These are phyloP conservation scores for Chionis minor DNA, from an alignment of 2,113 vertebrate species.

Conservation along the genomic window DNA sequence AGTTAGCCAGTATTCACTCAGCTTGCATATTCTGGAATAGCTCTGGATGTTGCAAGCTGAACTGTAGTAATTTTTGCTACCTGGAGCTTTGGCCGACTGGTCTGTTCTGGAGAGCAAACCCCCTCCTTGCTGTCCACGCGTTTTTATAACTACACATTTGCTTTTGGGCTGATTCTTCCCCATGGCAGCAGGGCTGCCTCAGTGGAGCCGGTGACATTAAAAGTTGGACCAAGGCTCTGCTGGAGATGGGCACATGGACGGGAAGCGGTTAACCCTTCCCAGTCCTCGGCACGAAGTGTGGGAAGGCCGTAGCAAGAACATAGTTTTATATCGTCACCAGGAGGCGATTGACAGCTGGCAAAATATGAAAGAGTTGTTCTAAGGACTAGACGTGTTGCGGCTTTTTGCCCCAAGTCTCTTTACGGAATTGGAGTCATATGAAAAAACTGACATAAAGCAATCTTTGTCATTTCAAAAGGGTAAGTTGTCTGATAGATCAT, in stretches of 20 bases:
- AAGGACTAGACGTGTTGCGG: background rate
- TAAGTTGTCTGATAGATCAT: background rate
- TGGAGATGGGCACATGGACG: too few species aligned
- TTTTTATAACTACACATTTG: rapidly evolving
- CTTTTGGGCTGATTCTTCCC: rapidly evolving
- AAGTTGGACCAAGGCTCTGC: background rate
- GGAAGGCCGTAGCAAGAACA: background rate
- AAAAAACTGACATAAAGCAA: background rate
- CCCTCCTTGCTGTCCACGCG: rapidly evolving
- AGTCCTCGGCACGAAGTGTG: background rate
- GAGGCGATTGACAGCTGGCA: background rate
- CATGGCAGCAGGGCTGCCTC: background rate
- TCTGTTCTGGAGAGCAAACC: background rate
- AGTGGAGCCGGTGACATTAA: rapidly evolving
- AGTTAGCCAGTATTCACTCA: background rate
- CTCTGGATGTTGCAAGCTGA: background rate
- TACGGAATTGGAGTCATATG: background rate
- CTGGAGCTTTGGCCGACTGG: rapidly evolving
- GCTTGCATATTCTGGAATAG: background rate
- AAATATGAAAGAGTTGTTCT: background rate
- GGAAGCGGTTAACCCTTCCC: background rate
- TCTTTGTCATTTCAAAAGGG: constrained; percentile 3
- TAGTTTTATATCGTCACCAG: background rate
- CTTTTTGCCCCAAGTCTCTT: background rate
- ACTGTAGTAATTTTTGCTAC: background rate